A percentile compares a stretch with the other conserved stretches of the same genome.
These are phyloP conservation scores for Cremastinae sp. DNA, from an alignment of 2,888 invertebrate genomes.

Conservation along the genomic window DNA sequence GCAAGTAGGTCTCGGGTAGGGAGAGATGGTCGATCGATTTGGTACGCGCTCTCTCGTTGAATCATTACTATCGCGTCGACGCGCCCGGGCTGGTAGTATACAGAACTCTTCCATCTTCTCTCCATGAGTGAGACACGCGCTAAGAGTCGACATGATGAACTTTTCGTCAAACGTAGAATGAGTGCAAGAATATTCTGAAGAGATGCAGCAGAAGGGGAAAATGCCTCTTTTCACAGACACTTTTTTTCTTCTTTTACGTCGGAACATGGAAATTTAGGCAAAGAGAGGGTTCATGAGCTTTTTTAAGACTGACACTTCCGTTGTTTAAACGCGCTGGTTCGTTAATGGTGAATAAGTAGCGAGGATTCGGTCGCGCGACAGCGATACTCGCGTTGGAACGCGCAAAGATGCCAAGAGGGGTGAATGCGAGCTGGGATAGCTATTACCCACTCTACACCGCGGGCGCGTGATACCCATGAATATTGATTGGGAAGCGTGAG, in stretches of 20 bases:
- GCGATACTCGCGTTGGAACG: not conserved
- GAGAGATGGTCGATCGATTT: slow-evolving; percentile 53
- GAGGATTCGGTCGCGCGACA: too few relatives aligned
- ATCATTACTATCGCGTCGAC: slow-evolving; percentile 61
- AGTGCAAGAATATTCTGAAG: slow-evolving; percentile 5
- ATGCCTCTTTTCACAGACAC: slow-evolving; percentile 29
- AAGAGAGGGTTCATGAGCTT: too few relatives aligned
- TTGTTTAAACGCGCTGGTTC: too few relatives aligned
- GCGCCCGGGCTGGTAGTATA: slow-evolving; percentile 50
- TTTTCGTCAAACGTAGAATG: slow-evolving; percentile 40
- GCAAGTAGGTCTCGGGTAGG: slow-evolving; percentile 32
- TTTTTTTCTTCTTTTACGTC: slow-evolving; percentile 1
- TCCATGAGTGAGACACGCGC: slow-evolving; percentile 40
- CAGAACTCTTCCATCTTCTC: slow-evolving; percentile 16
- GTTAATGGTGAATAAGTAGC: too few relatives aligned
- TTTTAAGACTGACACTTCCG: too few relatives aligned
- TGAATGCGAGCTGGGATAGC: slow-evolving; percentile 53
- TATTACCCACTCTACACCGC: slow-evolving; percentile 50
- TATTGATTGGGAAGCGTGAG: slow-evolving; percentile 60
- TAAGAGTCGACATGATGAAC: slow-evolving; percentile 49
- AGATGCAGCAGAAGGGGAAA: slow-evolving; percentile 20
- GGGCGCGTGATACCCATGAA: slow-evolving; percentile 59
- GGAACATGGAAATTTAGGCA: too few relatives aligned
- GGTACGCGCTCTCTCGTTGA: slow-evolving; percentile 57
- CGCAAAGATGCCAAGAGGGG: slow-evolving; percentile 3